These are phyloP conservation scores for Lampropteryx suffumata DNA, from an alignment of 2,888 invertebrate species.

Conservation along the genomic window DNA sequence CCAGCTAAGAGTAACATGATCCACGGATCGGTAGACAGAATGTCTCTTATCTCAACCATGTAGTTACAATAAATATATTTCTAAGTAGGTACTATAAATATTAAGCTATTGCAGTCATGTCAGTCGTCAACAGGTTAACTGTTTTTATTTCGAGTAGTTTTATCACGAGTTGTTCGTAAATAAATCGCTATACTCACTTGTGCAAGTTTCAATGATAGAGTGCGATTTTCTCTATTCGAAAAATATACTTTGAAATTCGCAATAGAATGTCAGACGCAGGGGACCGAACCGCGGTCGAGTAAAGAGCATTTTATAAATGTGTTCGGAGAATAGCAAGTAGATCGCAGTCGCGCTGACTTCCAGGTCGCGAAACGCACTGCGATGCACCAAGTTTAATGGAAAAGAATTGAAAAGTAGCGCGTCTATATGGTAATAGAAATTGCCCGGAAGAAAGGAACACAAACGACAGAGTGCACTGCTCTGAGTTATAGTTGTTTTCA, in stretches of 20 bases:
- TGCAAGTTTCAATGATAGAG: constrained; percentile 67
- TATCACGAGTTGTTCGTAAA: constrained; percentile 34
- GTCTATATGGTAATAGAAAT: constrained; percentile 83
- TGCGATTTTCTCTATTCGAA: constrained; percentile 65
- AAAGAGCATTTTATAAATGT: constrained; percentile 82
- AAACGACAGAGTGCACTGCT: constrained; percentile 76
- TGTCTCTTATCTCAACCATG: constrained; percentile 20
- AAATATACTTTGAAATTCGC: constrained; percentile 72
- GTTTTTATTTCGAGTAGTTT: constrained; percentile 27
- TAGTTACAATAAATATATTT: constrained; percentile 26
- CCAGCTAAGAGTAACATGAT: constrained; percentile 35
- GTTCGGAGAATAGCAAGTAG: constrained; percentile 71
- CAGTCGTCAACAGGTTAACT: constrained; percentile 22
- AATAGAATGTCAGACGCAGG: constrained; percentile 77
- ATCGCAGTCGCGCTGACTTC: constrained; percentile 47
- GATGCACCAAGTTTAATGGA: constrained; percentile 82
- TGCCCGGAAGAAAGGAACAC: constrained; percentile 81
- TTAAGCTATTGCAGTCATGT: constrained; percentile 30
- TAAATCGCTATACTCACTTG: constrained; percentile 51
- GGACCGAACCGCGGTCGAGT: constrained; percentile 68
- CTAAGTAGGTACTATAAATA: constrained; percentile 24
- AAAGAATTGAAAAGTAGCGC: constrained; percentile 83
- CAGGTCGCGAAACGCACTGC: constrained; percentile 68
- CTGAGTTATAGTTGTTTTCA: constrained; percentile 81
- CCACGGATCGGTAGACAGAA: constrained; percentile 30